A percentile compares a stretch with the other conserved stretches of the same genome.
Conservation (phyloP, 2,797 vertebrate genomes). For the Petrocephalus schoutedeni region DNA sequence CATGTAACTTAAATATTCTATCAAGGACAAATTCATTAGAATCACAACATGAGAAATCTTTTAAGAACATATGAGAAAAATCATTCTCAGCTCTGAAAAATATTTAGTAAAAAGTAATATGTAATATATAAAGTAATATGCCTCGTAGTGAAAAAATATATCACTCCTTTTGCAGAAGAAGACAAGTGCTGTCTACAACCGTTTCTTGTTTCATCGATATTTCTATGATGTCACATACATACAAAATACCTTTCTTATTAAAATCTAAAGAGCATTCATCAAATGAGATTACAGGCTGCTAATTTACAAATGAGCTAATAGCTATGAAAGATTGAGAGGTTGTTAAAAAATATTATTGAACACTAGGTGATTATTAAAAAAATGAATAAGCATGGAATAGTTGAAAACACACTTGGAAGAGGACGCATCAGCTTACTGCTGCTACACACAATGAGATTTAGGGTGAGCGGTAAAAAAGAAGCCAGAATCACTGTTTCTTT, state of each 20-base stretch:
- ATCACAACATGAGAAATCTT: too few relatives aligned
- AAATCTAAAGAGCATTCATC: neutral
- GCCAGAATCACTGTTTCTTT: neutral
- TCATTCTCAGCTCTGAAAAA: too few relatives aligned
- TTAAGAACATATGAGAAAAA: too few relatives aligned
- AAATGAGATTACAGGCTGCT: neutral
- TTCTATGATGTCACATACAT: neutral
- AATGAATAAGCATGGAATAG: neutral
- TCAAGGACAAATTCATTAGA: too few relatives aligned
- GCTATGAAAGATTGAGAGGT: neutral
- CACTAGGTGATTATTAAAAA: neutral
- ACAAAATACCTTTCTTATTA: neutral
- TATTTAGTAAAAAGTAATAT: too few relatives aligned
- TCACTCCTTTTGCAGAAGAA: neutral
- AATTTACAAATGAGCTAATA: neutral
- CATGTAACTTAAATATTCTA: neutral
- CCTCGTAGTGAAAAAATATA: neutral
- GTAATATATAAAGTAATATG: too few relatives aligned
- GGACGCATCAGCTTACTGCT: neutral
- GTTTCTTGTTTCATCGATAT: neutral
- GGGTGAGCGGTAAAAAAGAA: neutral
- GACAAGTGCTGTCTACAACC: neutral
- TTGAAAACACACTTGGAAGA: neutral
- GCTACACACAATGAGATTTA: neutral
- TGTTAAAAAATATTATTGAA: neutral